Evolutionary conservation across 2,888 invertebrate species (phyloP).

Genomic region (Sicus ferrugineus): DNA sequence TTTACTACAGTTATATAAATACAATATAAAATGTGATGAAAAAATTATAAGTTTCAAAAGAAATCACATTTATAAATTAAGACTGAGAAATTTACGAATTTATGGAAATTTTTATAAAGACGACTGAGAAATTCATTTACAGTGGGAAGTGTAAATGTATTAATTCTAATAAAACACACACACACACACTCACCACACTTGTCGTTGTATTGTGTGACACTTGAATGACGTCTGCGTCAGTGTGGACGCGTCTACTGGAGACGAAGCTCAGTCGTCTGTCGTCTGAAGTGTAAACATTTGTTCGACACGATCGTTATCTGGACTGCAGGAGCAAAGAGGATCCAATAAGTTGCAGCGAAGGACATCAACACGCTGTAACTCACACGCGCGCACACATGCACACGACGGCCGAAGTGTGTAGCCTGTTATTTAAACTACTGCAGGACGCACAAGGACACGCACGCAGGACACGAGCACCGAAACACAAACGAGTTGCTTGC

Average conservation of each 20-base stretch:
- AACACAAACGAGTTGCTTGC: not conserved
- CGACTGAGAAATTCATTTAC: too few species aligned
- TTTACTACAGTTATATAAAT: too few species aligned
- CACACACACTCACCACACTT: too few species aligned
- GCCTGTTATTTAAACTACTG: not conserved
- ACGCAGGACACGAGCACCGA: not conserved
- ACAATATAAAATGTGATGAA: too few species aligned
- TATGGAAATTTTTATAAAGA: too few species aligned
- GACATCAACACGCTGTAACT: not conserved
- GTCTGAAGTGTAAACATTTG: slow-evolving; percentile 30
- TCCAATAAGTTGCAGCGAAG: slow-evolving; percentile 14
- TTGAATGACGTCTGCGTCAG: too few species aligned
- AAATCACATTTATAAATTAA: too few species aligned
- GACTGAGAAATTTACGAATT: too few species aligned
- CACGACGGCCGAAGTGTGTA: not conserved
- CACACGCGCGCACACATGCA: not conserved
- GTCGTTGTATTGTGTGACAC: too few species aligned
- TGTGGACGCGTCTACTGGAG: not conserved
- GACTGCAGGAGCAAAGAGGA: slow-evolving; percentile 17
- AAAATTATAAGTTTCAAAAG: too few species aligned
- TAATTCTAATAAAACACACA: too few species aligned
- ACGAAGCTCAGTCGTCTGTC: slow-evolving; percentile 5
- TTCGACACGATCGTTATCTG: slow-evolving; percentile 26
- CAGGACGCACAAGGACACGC: not conserved
- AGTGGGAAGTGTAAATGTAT: too few species aligned